phyloP scores from a whole-genome alignment of 2,888 invertebrate genomes.

The Cremastinae sp. region DNA sequence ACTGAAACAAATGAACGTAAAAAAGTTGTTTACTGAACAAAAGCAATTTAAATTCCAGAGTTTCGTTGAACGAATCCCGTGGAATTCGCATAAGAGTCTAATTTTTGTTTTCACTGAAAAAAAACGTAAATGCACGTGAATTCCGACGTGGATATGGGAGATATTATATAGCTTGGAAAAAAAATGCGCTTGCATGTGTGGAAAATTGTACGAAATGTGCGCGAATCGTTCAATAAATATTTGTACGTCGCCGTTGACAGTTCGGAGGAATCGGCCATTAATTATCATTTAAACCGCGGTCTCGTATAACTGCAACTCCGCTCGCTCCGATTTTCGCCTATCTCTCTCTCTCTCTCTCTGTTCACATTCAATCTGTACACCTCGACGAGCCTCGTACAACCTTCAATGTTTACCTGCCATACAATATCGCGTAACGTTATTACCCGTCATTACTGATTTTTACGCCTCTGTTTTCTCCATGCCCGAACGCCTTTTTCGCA shows the following conservation, averaged over 20 bases:
- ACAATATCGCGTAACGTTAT: constrained; percentile 29
- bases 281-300: constrained; percentile 60
- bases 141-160: neutral
- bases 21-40: too few species aligned
- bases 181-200: constrained; percentile 20
- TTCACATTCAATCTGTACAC: constrained; percentile 26
- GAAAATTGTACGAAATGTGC: constrained; percentile 9
- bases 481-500: too few species aligned
- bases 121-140: too few species aligned
- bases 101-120: too few species aligned
- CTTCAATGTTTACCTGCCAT: constrained; percentile 26
- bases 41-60: too few species aligned
- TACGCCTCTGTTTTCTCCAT: constrained; percentile 1
- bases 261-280: constrained; percentile 64
- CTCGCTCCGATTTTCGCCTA: constrained; percentile 21
- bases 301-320: constrained; percentile 41
- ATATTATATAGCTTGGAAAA: too few species aligned
- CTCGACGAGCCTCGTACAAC: constrained; percentile 8
- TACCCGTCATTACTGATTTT: constrained; percentile 21
- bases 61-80: too few species aligned
- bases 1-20: too few species aligned
- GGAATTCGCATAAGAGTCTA: too few species aligned
- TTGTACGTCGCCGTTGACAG: constrained; percentile 62
- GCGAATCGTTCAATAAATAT: constrained; percentile 66
- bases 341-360: constrained; percentile 5